Evolutionary conservation across 2,888 invertebrate genomes (phyloP), one percentile per base, ranked within the genome.

Genomic region (Sphaeridia pumilis): DNA sequence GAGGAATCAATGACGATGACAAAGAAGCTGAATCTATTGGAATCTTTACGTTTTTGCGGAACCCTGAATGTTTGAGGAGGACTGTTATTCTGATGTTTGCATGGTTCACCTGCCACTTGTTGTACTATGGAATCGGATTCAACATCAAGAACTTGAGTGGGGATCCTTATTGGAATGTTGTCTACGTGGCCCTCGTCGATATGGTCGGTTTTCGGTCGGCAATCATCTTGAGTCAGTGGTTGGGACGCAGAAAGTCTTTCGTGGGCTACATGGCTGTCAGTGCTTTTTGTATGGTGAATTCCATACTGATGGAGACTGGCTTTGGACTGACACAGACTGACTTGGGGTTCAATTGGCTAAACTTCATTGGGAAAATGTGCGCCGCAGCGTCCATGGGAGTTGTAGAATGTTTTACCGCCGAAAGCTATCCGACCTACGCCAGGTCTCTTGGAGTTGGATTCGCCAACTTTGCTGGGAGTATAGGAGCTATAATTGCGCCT

Each of bases 61-160:
- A 38, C 38, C 10, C 38, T 5, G 38, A 38, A 17, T 38, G 38
- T 20, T n/a, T 38, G 38, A 7, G 38, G 4, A 35, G 34, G 31
- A 47, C 47, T 4, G n/a, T 42, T 20, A 57, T 59, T 34, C 47
- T 59, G 27, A 50, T 54, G 44, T 35, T 55, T 14, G 48, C 52
- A 1, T 60, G 60, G 60, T 60, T 58, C 47, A 52, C 55, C 1
- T 55, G 51, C 38, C 44, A 54, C 0, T 21, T 60, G 1, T 49
- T 55, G 5, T 60, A 60, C 28, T 58, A 55, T 26, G 60, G 60
- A n/a, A 54, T 60, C 10, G 55, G 52, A 10, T 60, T 57, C 31
- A 57, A 57, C 26, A 57, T 57, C 51, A 60, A 57, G 35, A 60
- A 60, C 45, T 45, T 62, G 45, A 59, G 56, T 50, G 62, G 62